A percentile compares a stretch with the other conserved stretches of the same genome.
These are phyloP conservation scores for Chesias legatella DNA, from an alignment of 2,888 invertebrate species.

Conservation along the genomic window DNA sequence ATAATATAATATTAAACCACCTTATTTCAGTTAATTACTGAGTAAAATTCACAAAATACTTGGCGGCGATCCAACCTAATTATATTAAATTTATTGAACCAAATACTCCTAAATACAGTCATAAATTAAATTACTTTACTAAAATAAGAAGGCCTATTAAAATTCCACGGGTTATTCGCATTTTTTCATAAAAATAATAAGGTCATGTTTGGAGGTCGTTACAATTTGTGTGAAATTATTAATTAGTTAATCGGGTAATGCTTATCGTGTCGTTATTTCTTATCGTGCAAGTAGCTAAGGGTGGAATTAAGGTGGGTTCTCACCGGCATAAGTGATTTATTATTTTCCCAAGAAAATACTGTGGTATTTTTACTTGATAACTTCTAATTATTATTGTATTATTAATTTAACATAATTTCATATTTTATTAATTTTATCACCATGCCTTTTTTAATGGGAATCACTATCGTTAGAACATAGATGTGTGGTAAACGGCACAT, in stretches of 20 bases:
- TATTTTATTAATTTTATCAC: too few species aligned
- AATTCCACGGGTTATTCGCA: conserved; percentile 9
- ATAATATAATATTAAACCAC: too few species aligned
- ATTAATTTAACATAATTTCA: too few species aligned
- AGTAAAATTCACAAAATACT: conserved; percentile 3
- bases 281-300: conserved; percentile 16
- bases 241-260: conserved; percentile 61
- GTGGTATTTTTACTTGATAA: too few species aligned
- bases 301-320: too few species aligned
- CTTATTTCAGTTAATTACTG: too few species aligned
- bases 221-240: conserved; percentile 73
- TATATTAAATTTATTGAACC: conserved; percentile 11
- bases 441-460: too few species aligned
- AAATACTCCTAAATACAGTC: conserved; percentile 6
- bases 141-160: conserved; percentile 11
- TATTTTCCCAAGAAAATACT: too few species aligned
- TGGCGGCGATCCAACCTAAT: conserved; percentile 5
- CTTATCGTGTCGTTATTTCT: conserved; percentile 40
- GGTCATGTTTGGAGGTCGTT: conserved; percentile 29
- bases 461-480: too few species aligned
- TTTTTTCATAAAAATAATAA: conserved; percentile 9
- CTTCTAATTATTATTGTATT: too few species aligned
- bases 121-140: conserved; percentile 18
- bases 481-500: too few species aligned
- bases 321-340: too few species aligned